Base-by-base conservation (phyloP, 2,888 invertebrate species). In the Orthonychiurus folsomi region DNA sequence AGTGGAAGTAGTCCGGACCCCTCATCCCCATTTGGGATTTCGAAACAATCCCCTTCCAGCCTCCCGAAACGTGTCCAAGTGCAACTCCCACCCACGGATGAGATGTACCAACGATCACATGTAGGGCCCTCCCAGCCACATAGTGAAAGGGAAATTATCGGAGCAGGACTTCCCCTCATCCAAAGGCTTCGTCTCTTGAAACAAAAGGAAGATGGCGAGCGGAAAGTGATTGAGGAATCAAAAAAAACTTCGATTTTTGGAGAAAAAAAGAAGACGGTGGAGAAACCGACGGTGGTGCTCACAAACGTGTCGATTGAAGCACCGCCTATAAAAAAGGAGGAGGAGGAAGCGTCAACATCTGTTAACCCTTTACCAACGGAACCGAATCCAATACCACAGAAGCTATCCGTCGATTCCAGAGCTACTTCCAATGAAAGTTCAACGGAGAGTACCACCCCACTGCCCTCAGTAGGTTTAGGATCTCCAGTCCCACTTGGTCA, bases 141-240 rank as follows among this genome's bases (percentile, higher is more conserved):
- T 5, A 37, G 25, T 27, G 60, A 64, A 26, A 65, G 62, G 56
- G 71, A 73, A 66, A 88, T 89, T 0, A 82, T 91, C 65, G 91
- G 91, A 50, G 91, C 90, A 2, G 92, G 92, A 0, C 78, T 91
- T 60, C 92, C 91, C 0, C 78, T 92, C 26, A 78, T 92, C 9
- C 85, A 88, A 58, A 50, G 91, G 63, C 78, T 92, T 59, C 85
- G 88, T 74, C 79, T 91, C 53, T 81, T 92, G 0, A 90, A 89
- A 77, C 90, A 92, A 76, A 90, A 89, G 77, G 89, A 91, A 79
- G 87, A 86, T 72, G 76, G 77, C 24, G 80, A 80, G 62, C 82
- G 74, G 78, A 78, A 37, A 23, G 5, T 23, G 21, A 23, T 20
- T 12, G 52, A 52, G 80, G 63, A 3, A 60, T 12, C 57, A 63